Conservation (phyloP, 1,140 invertebrate species). For the Drosophila pandora region DNA sequence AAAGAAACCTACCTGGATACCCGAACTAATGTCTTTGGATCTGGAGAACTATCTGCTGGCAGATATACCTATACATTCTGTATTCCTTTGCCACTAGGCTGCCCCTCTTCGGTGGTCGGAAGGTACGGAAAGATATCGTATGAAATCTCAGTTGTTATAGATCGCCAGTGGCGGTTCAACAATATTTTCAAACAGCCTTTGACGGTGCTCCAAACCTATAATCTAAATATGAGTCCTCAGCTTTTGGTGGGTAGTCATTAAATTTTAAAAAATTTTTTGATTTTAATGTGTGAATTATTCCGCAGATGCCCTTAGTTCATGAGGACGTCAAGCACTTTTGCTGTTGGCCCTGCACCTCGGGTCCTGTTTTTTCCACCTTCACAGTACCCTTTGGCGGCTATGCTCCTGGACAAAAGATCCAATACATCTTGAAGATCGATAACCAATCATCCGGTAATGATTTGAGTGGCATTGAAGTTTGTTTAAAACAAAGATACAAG, state of each 20-base stretch:
- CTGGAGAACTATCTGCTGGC: constrained; percentile 55
- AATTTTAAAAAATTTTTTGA: background rate
- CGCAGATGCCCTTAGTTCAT: constrained; percentile 51
- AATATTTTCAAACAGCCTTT: constrained; percentile 88
- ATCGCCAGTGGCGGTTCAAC: constrained; percentile 90
- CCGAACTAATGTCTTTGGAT: constrained; percentile 38
- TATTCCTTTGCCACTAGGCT: constrained; percentile 84
- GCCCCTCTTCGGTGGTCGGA: constrained; percentile 89
- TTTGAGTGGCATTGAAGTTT: constrained; percentile 39
- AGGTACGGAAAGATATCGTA: constrained; percentile 88
- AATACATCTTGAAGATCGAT: constrained; percentile 56
- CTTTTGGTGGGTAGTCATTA: constrained; percentile 48
- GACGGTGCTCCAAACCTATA: constrained; percentile 89
- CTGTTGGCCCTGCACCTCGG: constrained; percentile 75
- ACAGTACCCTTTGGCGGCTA: constrained; percentile 74
- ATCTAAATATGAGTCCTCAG: constrained; percentile 87
- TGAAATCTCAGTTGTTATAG: constrained; percentile 87
- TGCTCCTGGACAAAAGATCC: constrained; percentile 67
- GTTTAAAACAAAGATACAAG: constrained; percentile 43
- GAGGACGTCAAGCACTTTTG: constrained; percentile 69
- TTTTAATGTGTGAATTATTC: background rate
- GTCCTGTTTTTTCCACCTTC: constrained; percentile 55
- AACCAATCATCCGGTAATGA: constrained; percentile 68
- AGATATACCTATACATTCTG: constrained; percentile 67
- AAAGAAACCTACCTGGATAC: constrained; percentile 54